Conservation (phyloP, 2,797 vertebrate genomes). For the Phoeniculus purpureus region DNA sequence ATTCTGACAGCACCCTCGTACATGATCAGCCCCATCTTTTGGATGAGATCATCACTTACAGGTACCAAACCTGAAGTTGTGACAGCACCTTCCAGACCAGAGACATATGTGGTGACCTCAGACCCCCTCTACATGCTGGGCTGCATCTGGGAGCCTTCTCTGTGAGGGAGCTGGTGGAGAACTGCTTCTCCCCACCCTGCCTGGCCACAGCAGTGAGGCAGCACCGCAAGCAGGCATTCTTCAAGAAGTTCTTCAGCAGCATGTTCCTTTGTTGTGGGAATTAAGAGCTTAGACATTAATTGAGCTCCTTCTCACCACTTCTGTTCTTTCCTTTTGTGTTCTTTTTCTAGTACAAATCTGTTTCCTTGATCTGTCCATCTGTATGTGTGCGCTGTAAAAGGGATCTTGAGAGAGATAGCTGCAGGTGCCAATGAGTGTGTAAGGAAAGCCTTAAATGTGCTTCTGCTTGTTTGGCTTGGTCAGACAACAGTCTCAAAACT, state of each 20-base stretch:
- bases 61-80: background rate
- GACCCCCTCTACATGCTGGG: accelerated
- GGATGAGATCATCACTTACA: background rate
- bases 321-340: background rate
- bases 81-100: background rate
- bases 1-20: background rate
- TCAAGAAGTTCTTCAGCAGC: background rate
- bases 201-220: background rate
- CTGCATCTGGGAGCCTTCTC: background rate
- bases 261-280: background rate
- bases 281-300: background rate
- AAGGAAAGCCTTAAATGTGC: background rate
- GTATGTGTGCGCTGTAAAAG: background rate
- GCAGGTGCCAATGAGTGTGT: background rate
- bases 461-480: background rate
- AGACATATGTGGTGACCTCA: background rate
- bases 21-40: background rate
- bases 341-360: background rate
- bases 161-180: background rate
- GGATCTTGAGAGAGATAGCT: background rate
- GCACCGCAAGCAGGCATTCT: background rate
- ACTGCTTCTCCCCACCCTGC: background rate
- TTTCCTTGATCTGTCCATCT: background rate
- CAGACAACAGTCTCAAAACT: background rate
- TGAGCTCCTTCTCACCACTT: background rate